Base-by-base conservation (phyloP, 2,888 invertebrate genomes). In the Dynastes hyllus region DNA sequence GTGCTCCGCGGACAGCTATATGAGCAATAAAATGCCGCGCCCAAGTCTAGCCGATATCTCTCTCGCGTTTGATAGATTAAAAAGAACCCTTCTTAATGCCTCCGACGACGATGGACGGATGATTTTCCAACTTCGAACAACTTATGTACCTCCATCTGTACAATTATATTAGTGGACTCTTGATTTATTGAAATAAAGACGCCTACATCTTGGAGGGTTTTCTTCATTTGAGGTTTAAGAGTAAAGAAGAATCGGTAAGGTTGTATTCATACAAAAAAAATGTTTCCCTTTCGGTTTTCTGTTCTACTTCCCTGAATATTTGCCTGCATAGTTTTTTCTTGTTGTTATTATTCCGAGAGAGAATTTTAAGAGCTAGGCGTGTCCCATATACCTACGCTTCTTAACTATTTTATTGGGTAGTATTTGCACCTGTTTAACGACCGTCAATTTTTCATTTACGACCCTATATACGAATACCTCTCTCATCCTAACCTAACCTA, bases 11-110 rank as follows among this genome's bases (percentile, higher is more conserved):
- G 85, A 85, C 85, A 83, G 85, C 85, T 86, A 86, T 86, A 86
- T 84, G 86, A 85, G 86, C 86, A 82, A 87, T 88, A 88, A 88
- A 88, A 86, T 53, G 66, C 85, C 85, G 84, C 85, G 84, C 88
- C 86, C 87, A 84, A 45, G 82, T 84, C 83, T 85, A 84, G 84
- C 81, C 83, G 86, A 86, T 87, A 86, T 85, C 84, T 85, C 84
- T 84, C 83, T 58, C 22, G 80, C 83, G 83, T 86, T 85, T 85
- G 86, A 85, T 86, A 85, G 85, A 87, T 87, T 87, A 86, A 86
- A 87, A 85, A 22, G 2, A 22, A 83, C 85, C 83, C 83, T 73
- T 16, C 16, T 55, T 55, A 55, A n/a, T 63, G 73, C 70, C 69
- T 71, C 55, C 63, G 61, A 50, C 32, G 55, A 13, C 61, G 73